Conservation (phyloP, 2,888 invertebrate species). For the Ceramica pisi region DNA sequence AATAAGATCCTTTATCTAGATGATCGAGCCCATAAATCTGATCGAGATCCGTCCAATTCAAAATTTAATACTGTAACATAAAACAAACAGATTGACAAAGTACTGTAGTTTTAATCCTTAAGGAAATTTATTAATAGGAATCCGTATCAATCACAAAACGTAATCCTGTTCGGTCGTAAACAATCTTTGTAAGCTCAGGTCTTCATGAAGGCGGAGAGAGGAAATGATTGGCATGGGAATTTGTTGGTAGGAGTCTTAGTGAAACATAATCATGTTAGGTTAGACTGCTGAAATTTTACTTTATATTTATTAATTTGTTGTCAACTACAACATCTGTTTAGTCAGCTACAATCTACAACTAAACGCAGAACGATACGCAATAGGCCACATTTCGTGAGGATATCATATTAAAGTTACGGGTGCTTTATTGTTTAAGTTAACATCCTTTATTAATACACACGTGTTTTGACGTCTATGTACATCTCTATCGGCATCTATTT, state of each 20-base stretch:
- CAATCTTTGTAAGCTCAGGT: slow-evolving; percentile 74
- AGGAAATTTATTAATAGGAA: slow-evolving; percentile 83
- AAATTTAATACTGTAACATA: slow-evolving; percentile 79
- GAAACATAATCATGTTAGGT: neutral
- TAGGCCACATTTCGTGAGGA: too few species aligned
- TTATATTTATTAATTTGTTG: neutral
- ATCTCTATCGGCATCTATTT: too few species aligned
- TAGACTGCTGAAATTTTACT: neutral
- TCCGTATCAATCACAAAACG: slow-evolving; percentile 87
- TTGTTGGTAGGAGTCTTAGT: neutral
- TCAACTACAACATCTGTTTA: neutral
- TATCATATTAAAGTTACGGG: too few species aligned
- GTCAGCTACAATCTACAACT: neutral
- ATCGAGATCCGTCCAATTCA: slow-evolving; percentile 71
- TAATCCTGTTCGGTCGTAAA: slow-evolving; percentile 87
- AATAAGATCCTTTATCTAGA: slow-evolving; percentile 78
- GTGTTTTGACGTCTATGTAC: too few species aligned
- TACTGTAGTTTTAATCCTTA: slow-evolving; percentile 75
- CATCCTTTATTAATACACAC: too few species aligned
- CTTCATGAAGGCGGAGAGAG: slow-evolving; percentile 40
- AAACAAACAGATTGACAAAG: slow-evolving; percentile 81
- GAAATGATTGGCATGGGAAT: slow-evolving; percentile 9
- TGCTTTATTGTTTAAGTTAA: too few species aligned
- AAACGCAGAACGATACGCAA: neutral
- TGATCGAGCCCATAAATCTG: slow-evolving; percentile 77